Evolutionary conservation across 2,113 vertebrate genomes (phyloP), one percentile per base, ranked within the genome.

Genomic region (Cryptotis parvus): DNA sequence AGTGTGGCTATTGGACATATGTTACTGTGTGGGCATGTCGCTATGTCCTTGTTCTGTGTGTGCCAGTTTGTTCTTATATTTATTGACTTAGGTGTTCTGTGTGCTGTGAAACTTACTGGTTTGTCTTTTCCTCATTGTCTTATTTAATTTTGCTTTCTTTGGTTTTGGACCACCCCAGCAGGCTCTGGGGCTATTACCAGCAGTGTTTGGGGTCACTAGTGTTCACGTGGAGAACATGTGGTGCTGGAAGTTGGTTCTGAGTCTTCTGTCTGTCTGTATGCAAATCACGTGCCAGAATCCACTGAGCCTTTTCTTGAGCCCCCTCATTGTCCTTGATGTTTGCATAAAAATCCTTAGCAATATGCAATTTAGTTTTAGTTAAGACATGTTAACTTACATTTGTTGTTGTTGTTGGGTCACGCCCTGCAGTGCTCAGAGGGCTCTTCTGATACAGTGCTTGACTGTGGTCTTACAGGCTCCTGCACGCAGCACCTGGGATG

Each of bases 251-350:
- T 49, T 49, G 55, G 24, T 58, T 20, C 55, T 18, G 18, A 58
- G 3, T 58, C 45, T 49, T 58, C 55, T 58, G 55, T 1, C 4
- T 58, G 55, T 18, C 20, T 58, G 18, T 58, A 24, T 24, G 55
- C 18, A 58, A 58, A 58, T 3, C 11, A 65, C 72, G 72, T 4
- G 27, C 63, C 45, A 65, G 18, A 24, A 29, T 65, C 63, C 63
- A 65, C 1, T 31, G 63, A 29, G 27, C 29, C 10, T 12, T 31
- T 29, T 65, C 63, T 4, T 29, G 8, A 52, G 39, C 63, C 22
- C n/a, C 58, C 35, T 70, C 86, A 69, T 84, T 24, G 33, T 58
- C 61, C 80, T 95, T 86, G 45, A 45, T 74, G 27, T 74, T 69
- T 41, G 63, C 24, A 33, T 69, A 20, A 55, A 89, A 77, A 77